phyloP scores from a whole-genome alignment of 2,113 vertebrate genomes.

The Sebastes fasciatus region DNA sequence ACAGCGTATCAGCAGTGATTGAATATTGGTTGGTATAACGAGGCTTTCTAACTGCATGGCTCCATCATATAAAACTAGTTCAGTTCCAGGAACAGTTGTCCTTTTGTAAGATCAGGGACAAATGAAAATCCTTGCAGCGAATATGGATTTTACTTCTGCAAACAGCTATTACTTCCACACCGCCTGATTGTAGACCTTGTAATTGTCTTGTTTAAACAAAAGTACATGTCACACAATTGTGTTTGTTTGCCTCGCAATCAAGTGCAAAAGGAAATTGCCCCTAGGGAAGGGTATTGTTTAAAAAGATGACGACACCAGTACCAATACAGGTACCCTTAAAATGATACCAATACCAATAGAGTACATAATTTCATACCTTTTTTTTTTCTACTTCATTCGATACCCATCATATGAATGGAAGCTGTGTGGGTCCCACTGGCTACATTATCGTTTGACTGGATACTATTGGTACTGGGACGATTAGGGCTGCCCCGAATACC shows the following conservation, averaged over 20 bases:
- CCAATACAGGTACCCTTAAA: no score
- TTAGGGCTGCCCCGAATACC: no score
- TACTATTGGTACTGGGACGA: no score
- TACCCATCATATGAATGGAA: no score
- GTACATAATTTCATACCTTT: no score
- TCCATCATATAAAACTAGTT: slow-evolving; percentile 15
- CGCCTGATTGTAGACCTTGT: slow-evolving; percentile 15
- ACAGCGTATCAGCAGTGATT: slow-evolving; percentile 23
- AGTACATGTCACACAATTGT: not conserved
- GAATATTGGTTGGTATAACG: slow-evolving; percentile 44
- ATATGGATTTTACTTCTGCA: slow-evolving; percentile 17
- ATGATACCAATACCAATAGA: no score
- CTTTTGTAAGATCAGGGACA: slow-evolving; percentile 16
- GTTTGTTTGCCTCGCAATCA: slow-evolving; percentile 4
- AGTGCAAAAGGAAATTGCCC: not conserved
- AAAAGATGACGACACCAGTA: no score
- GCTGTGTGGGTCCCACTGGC: no score
- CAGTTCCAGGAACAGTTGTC: slow-evolving; percentile 1
- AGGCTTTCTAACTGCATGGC: slow-evolving; percentile 1
- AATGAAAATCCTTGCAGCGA: slow-evolving; percentile 5
- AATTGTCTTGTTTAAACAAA: slow-evolving; percentile 28
- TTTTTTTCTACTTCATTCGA: no score
- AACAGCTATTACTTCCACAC: slow-evolving; percentile 12
- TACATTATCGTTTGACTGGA: no score
- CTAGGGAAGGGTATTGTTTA: no score